These are phyloP conservation scores for Notarius quadriscutis DNA, from an alignment of 2,113 vertebrate genomes.

Conservation along the genomic window DNA sequence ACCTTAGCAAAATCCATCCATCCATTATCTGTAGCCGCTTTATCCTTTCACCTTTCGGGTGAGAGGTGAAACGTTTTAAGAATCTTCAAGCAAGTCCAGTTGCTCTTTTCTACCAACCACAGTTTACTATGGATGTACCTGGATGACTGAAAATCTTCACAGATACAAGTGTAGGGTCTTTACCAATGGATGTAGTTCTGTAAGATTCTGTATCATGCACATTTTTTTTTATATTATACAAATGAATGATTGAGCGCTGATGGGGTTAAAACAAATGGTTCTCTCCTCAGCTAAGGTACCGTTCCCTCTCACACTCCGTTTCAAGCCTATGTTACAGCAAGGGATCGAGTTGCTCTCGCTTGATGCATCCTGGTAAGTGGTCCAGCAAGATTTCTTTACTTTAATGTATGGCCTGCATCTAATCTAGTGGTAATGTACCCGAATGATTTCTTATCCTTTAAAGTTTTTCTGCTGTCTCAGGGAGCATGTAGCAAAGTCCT, in stretches of 20 bases:
- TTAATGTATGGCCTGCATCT: not conserved
- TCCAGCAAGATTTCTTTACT: not conserved
- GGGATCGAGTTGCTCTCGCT: constrained; percentile 96
- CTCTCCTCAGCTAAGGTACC: constrained; percentile 87
- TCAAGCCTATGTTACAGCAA: constrained; percentile 98
- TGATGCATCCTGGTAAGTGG: constrained; percentile 92
- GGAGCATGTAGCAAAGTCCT: not conserved
- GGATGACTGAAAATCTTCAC: no score
- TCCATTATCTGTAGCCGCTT: no score
- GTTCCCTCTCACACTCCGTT: constrained; percentile 92
- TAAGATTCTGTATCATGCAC: not conserved
- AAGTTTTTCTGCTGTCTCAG: not conserved
- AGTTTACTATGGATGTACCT: no score
- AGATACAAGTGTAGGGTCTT: not conserved
- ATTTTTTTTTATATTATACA: not conserved
- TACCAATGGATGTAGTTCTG: not conserved
- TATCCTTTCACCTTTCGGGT: no score
- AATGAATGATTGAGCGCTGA: not conserved
- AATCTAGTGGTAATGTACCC: not conserved
- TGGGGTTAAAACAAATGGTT: not conserved
- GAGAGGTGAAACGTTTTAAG: no score
- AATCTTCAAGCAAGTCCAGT: no score
- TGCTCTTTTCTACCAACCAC: no score
- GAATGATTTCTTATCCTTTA: not conserved
- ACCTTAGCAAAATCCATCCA: no score